Base-by-base conservation (phyloP, 1,140 invertebrate genomes). In the Scaptomyza graminum region DNA sequence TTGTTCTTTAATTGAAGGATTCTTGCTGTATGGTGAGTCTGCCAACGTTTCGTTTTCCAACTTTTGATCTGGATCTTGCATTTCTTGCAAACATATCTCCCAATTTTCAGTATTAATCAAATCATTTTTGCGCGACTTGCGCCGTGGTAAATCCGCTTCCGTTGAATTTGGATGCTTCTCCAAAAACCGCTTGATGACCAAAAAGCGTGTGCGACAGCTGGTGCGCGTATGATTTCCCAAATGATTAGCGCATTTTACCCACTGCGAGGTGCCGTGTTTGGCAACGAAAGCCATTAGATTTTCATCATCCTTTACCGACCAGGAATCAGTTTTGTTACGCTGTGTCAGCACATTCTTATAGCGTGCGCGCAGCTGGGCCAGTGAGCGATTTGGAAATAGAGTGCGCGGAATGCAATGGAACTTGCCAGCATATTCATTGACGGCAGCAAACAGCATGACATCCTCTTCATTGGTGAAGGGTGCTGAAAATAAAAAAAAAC, bases 391-490 rank as follows among this genome's bases (percentile, higher is more conserved):
- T 3, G 93, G 93, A 71, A 95, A 92, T 0, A 93, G 41, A 2
- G 89, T 80, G 2, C 92, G 83, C 0, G 93, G 84, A 62, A 94
- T 93, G 72, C 92, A 93, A 39, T 79, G 70, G 54, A 94, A 95
- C 76, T 95, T 93, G 1, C 74, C 79, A 1, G 95, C 95, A 91
- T 94, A 95, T 65, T 94, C 93, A 8, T 93, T 89, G 0, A 94
- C 92, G 60, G 93, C 93, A n/a, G 93, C 92, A 5, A 93, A 72
- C 2, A 96, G 90, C 13, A 94, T 91, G 7, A 93, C 76, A 79
- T 95, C 95, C 90, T 96, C 95, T 59, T 93, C 93, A 7, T 90
- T 63, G 0, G 93, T 93, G 77, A 95, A 91, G 5, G 80, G 59
- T 3, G 56, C 90, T 91, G 15, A 8, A 84, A 66, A 7, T 3